Conservation (phyloP, 2,888 invertebrate genomes). For the Megamerina dolium region DNA sequence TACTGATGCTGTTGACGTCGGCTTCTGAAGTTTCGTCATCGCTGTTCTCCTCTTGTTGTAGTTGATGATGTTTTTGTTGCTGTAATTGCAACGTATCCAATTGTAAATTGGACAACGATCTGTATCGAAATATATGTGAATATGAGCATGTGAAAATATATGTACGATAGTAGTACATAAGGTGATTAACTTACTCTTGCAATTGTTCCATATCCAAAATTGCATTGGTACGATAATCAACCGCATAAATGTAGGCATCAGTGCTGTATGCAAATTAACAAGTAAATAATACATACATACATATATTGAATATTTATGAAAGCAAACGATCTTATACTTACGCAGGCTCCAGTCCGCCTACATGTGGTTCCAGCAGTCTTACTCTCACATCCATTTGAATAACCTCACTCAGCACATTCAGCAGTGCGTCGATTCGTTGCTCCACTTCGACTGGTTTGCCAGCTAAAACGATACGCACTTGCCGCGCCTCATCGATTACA, state of each 20-base stretch:
- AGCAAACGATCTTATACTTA: constrained; percentile 28
- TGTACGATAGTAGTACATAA: no score
- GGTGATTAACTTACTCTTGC: constrained; percentile 58
- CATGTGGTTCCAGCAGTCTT: constrained; percentile 69
- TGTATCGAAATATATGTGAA: constrained; percentile 46
- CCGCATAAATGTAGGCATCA: constrained; percentile 78
- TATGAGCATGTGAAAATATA: no score
- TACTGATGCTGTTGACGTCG: constrained; percentile 10
- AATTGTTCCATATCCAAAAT: constrained; percentile 74
- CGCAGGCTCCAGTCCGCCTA: constrained; percentile 51
- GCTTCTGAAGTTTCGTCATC: no score
- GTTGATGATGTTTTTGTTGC: constrained; percentile 25
- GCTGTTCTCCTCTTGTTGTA: no score
- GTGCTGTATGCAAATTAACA: constrained; percentile 57
- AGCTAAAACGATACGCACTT: constrained; percentile 71
- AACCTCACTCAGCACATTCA: constrained; percentile 61
- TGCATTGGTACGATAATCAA: constrained; percentile 73
- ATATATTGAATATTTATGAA: not conserved
- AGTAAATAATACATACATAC: no score
- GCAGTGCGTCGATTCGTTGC: constrained; percentile 63
- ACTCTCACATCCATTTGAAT: constrained; percentile 76
- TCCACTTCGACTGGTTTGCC: constrained; percentile 73
- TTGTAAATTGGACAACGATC: constrained; percentile 52
- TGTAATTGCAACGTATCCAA: constrained; percentile 32
- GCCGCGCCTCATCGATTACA: constrained; percentile 73